Base-by-base conservation (phyloP, 2,888 invertebrate genomes). In the Patella caerulea region DNA sequence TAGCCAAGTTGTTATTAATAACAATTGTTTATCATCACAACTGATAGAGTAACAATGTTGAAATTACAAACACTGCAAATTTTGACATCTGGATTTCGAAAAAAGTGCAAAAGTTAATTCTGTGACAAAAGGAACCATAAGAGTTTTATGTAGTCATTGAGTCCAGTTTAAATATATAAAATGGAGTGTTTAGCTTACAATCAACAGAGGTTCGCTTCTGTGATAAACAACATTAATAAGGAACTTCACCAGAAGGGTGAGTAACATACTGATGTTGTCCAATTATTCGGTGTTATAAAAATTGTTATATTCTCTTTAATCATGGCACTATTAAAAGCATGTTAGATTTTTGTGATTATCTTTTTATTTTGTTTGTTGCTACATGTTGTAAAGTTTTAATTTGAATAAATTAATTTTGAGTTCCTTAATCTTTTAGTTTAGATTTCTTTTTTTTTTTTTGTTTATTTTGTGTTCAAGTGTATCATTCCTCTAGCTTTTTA, bases 221-320 rank as follows among this genome's bases (percentile, higher is more conserved):
- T 90, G 70, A 89, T 90, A 74, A 86, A 89, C 72, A 88, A 88
- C 82, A 90, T 90, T 78, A 90, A 89, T 83, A 84, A 86, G 73
- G 90, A 90, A 77, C 84, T 90, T 4, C 86, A 86, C 71, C 86
- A 88, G 74, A 89, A 87, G 87, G 90, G 90, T 90, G 82, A 82
- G 79, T 78, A 45, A 45, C 9, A 45, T 45, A 45, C 9, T 9
- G 45, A 45, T 45, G 45, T 45, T 45, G 45, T 45, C 45, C 7
- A 45, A 9, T 45, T 9, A 9, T 45, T 45, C 9, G 1, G 45
- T 45, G 45, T 45, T 45, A 9, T 7, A 45, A 45, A 45, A 9
- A 45, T 45, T 45, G 45, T 45, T 45, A 45, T 45, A 45, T 45
- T 45, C 3, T 76, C 17, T 45, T n/a, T 19, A n/a, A 56, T 17